Evolutionary conservation across 1,140 invertebrate genomes (phyloP), one percentile per base, ranked within the genome.

Genomic region (Acromyrmex heyeri): DNA sequence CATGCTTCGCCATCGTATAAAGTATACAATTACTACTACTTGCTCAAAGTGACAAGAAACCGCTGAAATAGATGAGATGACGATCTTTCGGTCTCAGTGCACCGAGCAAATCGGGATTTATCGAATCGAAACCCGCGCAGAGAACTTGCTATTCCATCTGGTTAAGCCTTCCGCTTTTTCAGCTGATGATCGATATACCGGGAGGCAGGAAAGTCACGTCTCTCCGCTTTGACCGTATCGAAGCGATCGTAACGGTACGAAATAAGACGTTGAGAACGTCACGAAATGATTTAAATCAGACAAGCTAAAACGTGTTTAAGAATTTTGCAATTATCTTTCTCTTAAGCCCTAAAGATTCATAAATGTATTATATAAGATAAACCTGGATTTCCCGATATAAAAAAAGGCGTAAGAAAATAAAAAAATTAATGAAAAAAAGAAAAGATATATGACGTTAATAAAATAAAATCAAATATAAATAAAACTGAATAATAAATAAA

Each of bases 81-180:
- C 62, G 57, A 81, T 88, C 76, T 59, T 67, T 48, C 62, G 44
- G 59, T 55, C 53, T 76, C 62, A n/a, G 38, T 38, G 53, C 24
- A 27, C 50, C 27, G 44, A 44, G 48, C 48, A 38, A 62, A 70
- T 65, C 72, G 72, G 50, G 44, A 69, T 82, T 83, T 62, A 85
- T 90, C 86, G 72, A 88, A 69, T 90, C 70, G 53, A 91, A 90
- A 87, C 90, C 81, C 65, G 38, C 59, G 61, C 57, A 86, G 87
- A 88, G 65, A 90, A 90, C 90, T 81, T 30, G 85, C 38, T 44
- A 24, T 61, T 21, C 34, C n/a, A n/a, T 18, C 72, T 21, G 24
- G 85, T 61, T 27, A 18, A 69, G 55, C 55, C 83, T 77, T 86
- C 83, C 61, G 88, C 83, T 90, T 90, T 90, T 90, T 90, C 87